Conservation (phyloP, 2,113 vertebrate species). For the Brienomyrus brachyistius region DNA sequence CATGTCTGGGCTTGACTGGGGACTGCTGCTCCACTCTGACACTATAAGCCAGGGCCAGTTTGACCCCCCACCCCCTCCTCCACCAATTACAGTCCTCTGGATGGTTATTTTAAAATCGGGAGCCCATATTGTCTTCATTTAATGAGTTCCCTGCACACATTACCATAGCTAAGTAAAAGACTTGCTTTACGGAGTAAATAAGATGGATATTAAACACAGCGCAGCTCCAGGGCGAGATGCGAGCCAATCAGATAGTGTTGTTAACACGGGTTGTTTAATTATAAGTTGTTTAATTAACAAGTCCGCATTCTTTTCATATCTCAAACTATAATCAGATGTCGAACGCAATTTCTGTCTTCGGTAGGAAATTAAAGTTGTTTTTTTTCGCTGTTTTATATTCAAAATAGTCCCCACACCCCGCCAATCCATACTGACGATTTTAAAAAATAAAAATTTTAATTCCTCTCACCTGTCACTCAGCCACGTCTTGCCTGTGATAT, state of each 20-base stretch:
- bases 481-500: neutral
- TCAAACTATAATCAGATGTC: conserved; percentile 42
- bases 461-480: conserved; percentile 9
- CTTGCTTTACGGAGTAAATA: conserved; percentile 31
- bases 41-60: conserved; percentile 36
- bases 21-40: conserved; percentile 44
- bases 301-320: conserved; percentile 34
- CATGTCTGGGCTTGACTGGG: conserved; percentile 34
- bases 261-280: conserved; percentile 11
- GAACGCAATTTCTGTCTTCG: conserved; percentile 42
- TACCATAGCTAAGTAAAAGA: conserved; percentile 23
- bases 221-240: neutral
- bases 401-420: neutral
- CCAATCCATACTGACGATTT: neutral
- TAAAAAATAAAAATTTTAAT: conserved; percentile 1
- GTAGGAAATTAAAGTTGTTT: conserved; percentile 36
- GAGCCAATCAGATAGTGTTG: conserved; percentile 25
- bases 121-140: conserved; percentile 39
- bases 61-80: conserved; percentile 5
- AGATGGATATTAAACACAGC: conserved; percentile 30
- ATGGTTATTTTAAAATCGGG: conserved; percentile 36
- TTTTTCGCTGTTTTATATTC: conserved; percentile 7
- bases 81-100: conserved; percentile 24
- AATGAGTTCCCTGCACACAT: conserved; percentile 29
- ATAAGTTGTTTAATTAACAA: conserved; percentile 31